Evolutionary conservation across 1,140 invertebrate species (phyloP), one percentile per base, ranked within the genome.

Genomic region (Psix sp.): DNA sequence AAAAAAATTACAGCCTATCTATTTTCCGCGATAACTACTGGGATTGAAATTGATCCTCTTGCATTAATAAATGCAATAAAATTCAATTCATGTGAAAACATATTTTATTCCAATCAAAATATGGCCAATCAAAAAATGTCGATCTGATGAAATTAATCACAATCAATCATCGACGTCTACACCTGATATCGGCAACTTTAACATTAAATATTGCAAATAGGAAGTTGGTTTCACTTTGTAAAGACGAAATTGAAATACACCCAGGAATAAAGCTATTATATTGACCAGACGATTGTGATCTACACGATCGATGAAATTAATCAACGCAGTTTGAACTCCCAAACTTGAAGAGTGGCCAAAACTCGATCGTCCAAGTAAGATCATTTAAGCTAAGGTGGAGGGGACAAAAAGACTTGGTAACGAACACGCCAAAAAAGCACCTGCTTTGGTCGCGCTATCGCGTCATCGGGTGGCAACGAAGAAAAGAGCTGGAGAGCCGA

Each of bases 371-470:
- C 5, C 15, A 17, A 17, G n/a, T 1, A 17, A 16, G 17, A 6
- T 35, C 13, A 5, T 13, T 11, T 21, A 11, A 21, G n/a, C 2
- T 1, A 35, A 9, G n/a, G 38, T 7, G 21, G 13, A 11, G 5
- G 11, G 5, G n/a, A 13, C 2, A 35, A 14, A 35, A 13, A 29
- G 13, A n/a, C 0, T 1, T 1, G 2, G 26, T 10, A 35, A 35
- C 5, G n/a, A 17, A 16, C 7, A 3, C 5, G 84, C 80, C 79
- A 33, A 84, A 83, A 82, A 84, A 77, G 79, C 85, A 86, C 84
- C 84, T 86, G 85, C 84, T 77, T 65, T 10, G 52, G 74, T 72
- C 72, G 56, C 67, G 70, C 75, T 83, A 84, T 84, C 82, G 80
- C 74, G 65, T 51, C 74, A 84, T 83, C 83, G 77, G 56, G 68